These are phyloP conservation scores for Takifugu flavidus DNA, from an alignment of 2,113 vertebrate species.

Conservation along the genomic window DNA sequence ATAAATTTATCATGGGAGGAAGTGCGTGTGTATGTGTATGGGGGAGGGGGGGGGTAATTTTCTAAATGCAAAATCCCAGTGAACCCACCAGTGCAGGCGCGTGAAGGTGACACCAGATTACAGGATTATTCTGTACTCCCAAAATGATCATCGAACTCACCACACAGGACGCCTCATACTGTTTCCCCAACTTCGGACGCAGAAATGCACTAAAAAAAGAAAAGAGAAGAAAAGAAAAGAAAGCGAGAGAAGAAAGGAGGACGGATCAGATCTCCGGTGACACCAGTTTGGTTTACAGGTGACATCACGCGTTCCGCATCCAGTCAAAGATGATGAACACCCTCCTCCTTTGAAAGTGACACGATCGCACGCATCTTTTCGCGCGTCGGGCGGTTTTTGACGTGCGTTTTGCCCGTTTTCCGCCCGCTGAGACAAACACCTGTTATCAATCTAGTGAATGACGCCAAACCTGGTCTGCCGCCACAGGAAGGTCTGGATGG, in stretches of 20 bases:
- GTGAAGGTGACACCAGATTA: constrained; percentile 58
- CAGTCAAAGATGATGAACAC: not conserved
- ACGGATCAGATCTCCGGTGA: not conserved
- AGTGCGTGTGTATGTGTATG: not conserved
- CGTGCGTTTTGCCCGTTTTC: not conserved
- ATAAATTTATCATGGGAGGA: constrained; percentile 38
- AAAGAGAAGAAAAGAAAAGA: constrained; percentile 35
- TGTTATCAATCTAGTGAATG: constrained; percentile 48
- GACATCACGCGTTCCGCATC: constrained; percentile 35
- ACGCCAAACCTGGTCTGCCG: constrained; percentile 93
- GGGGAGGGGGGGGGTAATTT: constrained; percentile 42
- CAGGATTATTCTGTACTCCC: constrained; percentile 10
- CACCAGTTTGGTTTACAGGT: constrained; percentile 28
- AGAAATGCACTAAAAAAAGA: constrained; percentile 89
- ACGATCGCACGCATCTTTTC: not conserved
- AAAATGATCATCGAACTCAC: constrained; percentile 69
- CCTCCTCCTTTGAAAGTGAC: constrained; percentile 10
- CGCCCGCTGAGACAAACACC: constrained; percentile 44
- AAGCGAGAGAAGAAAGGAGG: not conserved
- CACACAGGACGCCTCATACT: constrained; percentile 99
- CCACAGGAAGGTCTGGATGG: constrained; percentile 98
- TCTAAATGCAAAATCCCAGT: constrained; percentile 55
- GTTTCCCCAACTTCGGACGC: constrained; percentile 96
- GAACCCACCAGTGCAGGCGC: constrained; percentile 51
- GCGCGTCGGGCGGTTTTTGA: too few relatives aligned